phyloP scores from a whole-genome alignment of 2,797 vertebrate genomes.

The Pseudomugil tenellus region DNA sequence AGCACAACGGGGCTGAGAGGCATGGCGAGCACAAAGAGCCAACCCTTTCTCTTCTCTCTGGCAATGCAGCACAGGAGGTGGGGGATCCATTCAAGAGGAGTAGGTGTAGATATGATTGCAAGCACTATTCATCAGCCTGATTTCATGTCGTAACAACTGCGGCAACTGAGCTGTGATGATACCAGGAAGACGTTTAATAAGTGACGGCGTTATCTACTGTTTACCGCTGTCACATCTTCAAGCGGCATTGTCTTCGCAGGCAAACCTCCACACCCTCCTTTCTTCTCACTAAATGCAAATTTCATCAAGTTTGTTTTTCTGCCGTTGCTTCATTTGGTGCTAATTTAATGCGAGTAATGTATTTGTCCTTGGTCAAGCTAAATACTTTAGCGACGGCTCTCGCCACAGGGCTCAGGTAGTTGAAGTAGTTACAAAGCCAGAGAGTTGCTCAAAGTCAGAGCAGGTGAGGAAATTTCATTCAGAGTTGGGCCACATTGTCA shows the following conservation, averaged over 20 bases:
- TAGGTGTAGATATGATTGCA: slow-evolving; percentile 54
- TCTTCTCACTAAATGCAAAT: slow-evolving; percentile 30
- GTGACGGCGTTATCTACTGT: slow-evolving; percentile 56
- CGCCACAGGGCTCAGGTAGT: slow-evolving; percentile 35
- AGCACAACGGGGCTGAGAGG: slow-evolving; percentile 65
- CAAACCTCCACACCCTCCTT: slow-evolving; percentile 30
- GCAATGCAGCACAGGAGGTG: slow-evolving; percentile 68
- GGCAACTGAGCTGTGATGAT: slow-evolving; percentile 58
- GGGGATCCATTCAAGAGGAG: slow-evolving; percentile 58
- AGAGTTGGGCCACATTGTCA: slow-evolving; percentile 23
- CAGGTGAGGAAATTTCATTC: slow-evolving; percentile 43
- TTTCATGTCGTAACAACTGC: slow-evolving; percentile 62
- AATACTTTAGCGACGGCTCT: slow-evolving; percentile 56
- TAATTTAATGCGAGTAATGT: slow-evolving; percentile 58
- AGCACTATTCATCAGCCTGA: slow-evolving; percentile 57
- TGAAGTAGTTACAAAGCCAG: slow-evolving; percentile 36
- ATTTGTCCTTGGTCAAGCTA: slow-evolving; percentile 57
- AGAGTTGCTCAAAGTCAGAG: slow-evolving; percentile 56
- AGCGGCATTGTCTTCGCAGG: slow-evolving; percentile 21
- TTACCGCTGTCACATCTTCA: slow-evolving; percentile 46
- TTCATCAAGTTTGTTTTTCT: slow-evolving; percentile 50
- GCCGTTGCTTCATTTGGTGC: slow-evolving; percentile 44
- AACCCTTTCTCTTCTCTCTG: slow-evolving; percentile 55
- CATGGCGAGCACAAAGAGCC: slow-evolving; percentile 66
- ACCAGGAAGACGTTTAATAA: slow-evolving; percentile 58